phyloP scores from a whole-genome alignment of 92 coral and sea anemone species.

The Paramuricea clavata region DNA sequence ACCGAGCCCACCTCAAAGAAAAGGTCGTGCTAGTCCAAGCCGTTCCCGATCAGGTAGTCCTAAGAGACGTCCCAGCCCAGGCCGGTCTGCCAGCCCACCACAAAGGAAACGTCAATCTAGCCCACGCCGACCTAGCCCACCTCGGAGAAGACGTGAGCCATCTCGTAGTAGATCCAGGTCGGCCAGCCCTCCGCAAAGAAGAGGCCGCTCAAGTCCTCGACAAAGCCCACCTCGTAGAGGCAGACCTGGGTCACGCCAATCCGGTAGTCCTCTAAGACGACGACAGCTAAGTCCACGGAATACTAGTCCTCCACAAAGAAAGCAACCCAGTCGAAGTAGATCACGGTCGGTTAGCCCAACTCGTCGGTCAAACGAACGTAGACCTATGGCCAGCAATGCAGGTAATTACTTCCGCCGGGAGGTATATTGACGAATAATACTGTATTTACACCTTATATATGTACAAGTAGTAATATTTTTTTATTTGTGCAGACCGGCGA shows the following conservation, averaged over 20 bases:
- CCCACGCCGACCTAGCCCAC: constrained; percentile 13
- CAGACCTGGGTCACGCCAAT: constrained; percentile 9
- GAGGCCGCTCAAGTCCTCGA: not conserved
- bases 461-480: too few species aligned
- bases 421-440: not conserved
- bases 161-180: constrained; percentile 15
- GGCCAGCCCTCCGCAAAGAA: constrained; percentile 16
- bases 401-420: too few species aligned
- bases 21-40: constrained; percentile 44
- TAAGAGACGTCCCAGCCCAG: constrained; percentile 31
- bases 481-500: constrained; percentile 4
- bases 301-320: not conserved
- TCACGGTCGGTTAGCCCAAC: not conserved
- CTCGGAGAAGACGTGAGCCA: constrained; percentile 16
- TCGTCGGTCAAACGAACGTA: not conserved
- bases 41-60: constrained; percentile 41
- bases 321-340: not conserved
- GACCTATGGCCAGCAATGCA: not conserved
- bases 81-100: constrained; percentile 44
- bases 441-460: too few species aligned
- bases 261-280: not conserved
- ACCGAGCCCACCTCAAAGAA: constrained; percentile 50
- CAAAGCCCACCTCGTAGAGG: not conserved
- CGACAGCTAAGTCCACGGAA: not conserved
- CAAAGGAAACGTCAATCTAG: constrained; percentile 17